Conservation (phyloP, 2,888 invertebrate genomes). For the Sussaba pulchella region DNA sequence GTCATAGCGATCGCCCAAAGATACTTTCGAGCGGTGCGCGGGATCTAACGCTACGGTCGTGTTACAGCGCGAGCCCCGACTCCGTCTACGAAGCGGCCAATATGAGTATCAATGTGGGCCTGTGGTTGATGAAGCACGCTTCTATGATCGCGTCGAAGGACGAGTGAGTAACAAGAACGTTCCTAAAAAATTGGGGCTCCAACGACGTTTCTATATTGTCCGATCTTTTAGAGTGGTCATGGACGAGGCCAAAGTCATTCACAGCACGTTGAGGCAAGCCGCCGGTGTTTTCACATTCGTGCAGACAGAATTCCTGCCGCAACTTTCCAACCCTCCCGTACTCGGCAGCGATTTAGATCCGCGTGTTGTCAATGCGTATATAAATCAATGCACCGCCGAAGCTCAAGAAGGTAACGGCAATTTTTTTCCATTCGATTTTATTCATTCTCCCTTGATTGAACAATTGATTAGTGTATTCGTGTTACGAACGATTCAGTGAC, state of each 20-base stretch:
- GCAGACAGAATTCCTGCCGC: conserved; percentile 84
- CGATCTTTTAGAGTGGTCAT: conserved; percentile 83
- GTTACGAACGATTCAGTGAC: too few relatives aligned
- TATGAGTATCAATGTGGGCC: conserved; percentile 86
- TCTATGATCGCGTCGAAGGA: conserved; percentile 86
- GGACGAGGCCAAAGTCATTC: conserved; percentile 88
- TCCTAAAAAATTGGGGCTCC: background rate
- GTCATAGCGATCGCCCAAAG: conserved; percentile 7
- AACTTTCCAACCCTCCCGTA: conserved; percentile 79
- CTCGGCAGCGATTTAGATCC: conserved; percentile 86
- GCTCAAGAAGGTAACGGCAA: conserved; percentile 86
- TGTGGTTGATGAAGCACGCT: conserved; percentile 89
- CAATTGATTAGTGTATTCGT: too few relatives aligned
- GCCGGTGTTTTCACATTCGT: conserved; percentile 87
- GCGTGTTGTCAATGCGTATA: conserved; percentile 86
- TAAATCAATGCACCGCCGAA: conserved; percentile 88
- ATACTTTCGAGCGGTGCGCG: too few relatives aligned
- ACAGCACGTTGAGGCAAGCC: conserved; percentile 86
- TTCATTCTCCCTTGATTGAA: conserved; percentile 10
- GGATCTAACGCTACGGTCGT: too few relatives aligned
- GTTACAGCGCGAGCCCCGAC: conserved; percentile 83
- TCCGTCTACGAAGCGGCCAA: conserved; percentile 86
- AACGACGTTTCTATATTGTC: background rate
- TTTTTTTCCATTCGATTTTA: background rate
- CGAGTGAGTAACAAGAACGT: conserved; percentile 73